Evolutionary conservation across 1,140 invertebrate genomes (phyloP).

Genomic region (Vanessa tameamea): DNA sequence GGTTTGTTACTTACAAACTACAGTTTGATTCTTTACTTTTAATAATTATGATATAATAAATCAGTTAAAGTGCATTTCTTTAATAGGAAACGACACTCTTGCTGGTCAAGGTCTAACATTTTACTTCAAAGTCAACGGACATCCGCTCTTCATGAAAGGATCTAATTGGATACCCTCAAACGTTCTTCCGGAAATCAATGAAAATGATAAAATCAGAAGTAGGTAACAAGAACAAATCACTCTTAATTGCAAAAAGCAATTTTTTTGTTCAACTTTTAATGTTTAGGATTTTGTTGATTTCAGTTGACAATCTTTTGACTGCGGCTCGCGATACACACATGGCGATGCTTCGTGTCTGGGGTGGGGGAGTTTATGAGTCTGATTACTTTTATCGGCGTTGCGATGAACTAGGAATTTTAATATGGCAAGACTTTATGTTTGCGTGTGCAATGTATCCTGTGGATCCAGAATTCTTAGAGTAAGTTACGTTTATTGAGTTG

Average conservation of each 20-base stretch:
- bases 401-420: conserved; percentile 90
- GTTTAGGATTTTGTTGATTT: background rate
- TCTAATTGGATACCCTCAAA: conserved; percentile 97
- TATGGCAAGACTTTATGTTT: conserved; percentile 99
- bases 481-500: conserved; percentile 37
- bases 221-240: conserved; percentile 25
- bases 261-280: too few species aligned
- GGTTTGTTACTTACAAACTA: conserved; percentile 47
- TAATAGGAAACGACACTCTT: conserved; percentile 57
- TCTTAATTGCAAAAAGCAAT: too few species aligned
- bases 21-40: too few species aligned
- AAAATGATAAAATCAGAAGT: conserved; percentile 71
- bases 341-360: conserved; percentile 98
- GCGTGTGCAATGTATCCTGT: conserved; percentile 97
- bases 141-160: conserved; percentile 97
- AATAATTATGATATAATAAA: background rate
- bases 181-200: conserved; percentile 90
- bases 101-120: conserved; percentile 87
- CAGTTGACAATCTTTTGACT: conserved; percentile 83
- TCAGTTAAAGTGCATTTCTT: background rate
- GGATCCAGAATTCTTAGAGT: conserved; percentile 85
- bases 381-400: conserved; percentile 95
- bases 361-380: conserved; percentile 96
- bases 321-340: conserved; percentile 91
- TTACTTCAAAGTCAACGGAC: conserved; percentile 93